Conservation (phyloP, 2,888 invertebrate species). For the Callinectes sapidus region DNA sequence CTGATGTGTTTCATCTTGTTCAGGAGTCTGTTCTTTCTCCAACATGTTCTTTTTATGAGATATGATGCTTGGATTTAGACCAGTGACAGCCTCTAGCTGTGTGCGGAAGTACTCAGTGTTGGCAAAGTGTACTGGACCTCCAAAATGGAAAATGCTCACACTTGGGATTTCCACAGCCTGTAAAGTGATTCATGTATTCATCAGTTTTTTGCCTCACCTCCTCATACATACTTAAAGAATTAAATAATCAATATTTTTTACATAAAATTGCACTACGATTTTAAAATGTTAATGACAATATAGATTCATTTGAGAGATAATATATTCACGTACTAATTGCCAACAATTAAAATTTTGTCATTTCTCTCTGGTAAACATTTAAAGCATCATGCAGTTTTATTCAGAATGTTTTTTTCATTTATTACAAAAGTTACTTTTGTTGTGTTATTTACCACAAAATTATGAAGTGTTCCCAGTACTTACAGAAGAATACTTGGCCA, state of each 20-base stretch:
- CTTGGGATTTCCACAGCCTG: conserved; percentile 84
- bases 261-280: no score
- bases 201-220: neutral
- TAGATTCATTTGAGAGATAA: neutral
- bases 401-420: neutral
- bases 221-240: neutral
- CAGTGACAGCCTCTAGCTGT: conserved; percentile 54
- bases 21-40: neutral
- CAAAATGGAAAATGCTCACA: conserved; percentile 86
- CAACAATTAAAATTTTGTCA: neutral
- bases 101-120: conserved; percentile 75
- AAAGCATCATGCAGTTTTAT: neutral
- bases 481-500: conserved; percentile 83
- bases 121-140: conserved; percentile 79
- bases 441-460: neutral
- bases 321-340: neutral
- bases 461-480: conserved; percentile 75
- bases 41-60: neutral
- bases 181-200: neutral
- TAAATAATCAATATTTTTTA: neutral
- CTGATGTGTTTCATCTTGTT: neutral
- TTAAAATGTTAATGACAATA: neutral
- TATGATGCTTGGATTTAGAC: conserved; percentile 48
- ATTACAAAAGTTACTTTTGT: neutral
- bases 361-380: neutral